Percentiles rank a stretch among this genome's conserved stretches.
Evolutionary conservation across 2,888 invertebrate genomes (phyloP).

Genomic region (Drosophila mimetica): DNA sequence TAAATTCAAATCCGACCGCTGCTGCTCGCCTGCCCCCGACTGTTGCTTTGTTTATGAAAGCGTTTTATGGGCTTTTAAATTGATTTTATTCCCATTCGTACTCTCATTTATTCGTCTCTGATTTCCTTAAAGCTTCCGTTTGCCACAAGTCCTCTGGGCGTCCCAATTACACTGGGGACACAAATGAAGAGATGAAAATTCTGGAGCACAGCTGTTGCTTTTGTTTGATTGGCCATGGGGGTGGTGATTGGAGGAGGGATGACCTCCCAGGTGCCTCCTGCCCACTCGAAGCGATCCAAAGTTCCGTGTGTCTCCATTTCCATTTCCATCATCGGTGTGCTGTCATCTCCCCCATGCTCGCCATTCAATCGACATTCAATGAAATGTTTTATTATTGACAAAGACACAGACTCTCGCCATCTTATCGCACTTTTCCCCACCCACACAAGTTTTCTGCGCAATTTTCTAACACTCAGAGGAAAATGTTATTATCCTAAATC

Average conservation of each 20-base stretch:
- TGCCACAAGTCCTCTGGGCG: conserved; percentile 1
- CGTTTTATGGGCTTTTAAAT: conserved; percentile 77
- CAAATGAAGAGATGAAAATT: conserved; percentile 52
- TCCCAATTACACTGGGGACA: conserved; percentile 30
- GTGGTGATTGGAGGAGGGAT: neutral
- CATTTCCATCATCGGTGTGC: neutral
- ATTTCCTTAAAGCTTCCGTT: conserved; percentile 49
- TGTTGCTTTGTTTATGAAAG: conserved; percentile 63
- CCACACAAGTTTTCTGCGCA: conserved; percentile 5
- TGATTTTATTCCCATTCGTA: conserved; percentile 68
- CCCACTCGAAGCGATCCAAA: conserved; percentile 8
- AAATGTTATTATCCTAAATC: neutral
- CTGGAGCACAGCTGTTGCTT: conserved; percentile 57
- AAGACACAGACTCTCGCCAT: conserved; percentile 27
- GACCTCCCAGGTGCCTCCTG: conserved; percentile 35
- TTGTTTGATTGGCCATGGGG: conserved; percentile 22
- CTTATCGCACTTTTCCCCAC: conserved; percentile 17
- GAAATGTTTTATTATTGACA: conserved; percentile 61
- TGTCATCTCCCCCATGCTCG: conserved; percentile 14
- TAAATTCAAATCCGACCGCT: conserved; percentile 76
- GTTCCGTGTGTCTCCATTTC: conserved; percentile 7
- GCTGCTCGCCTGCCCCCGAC: conserved; percentile 38
- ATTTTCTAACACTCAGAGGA: conserved; percentile 8
- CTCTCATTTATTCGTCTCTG: conserved; percentile 42
- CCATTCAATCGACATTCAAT: conserved; percentile 59